phyloP scores from a whole-genome alignment of 2,888 invertebrate species.

The Caenorhabditis zanzibari region DNA sequence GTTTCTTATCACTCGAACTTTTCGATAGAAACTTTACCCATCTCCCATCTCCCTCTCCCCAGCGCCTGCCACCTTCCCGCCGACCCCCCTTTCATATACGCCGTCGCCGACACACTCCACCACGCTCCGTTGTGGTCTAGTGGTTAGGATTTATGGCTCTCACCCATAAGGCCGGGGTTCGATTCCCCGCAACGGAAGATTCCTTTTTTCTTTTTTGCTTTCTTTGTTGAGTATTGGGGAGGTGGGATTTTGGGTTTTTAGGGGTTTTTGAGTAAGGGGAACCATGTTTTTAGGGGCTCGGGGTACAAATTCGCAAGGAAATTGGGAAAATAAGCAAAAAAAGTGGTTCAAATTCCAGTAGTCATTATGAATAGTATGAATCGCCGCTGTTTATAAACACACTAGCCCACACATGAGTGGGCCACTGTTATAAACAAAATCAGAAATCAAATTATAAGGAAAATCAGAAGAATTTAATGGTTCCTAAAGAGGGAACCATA shows the following conservation, averaged over 20 bases:
- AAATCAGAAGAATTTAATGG: not conserved
- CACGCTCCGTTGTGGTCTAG: conserved; percentile 73
- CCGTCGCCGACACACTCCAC: not conserved
- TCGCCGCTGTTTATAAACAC: not conserved
- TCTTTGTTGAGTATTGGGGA: not conserved
- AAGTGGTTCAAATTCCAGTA: too few species aligned
- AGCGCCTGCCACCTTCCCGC: not conserved
- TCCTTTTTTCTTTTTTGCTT: conserved; percentile 14
- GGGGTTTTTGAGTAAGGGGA: not conserved
- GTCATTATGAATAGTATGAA: too few species aligned
- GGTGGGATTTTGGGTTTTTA: not conserved
- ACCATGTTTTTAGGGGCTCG: not conserved
- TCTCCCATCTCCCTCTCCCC: too few species aligned
- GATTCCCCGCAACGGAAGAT: conserved; percentile 71
- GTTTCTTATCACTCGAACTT: not conserved
- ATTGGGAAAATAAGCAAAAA: too few species aligned
- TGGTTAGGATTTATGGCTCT: conserved; percentile 76
- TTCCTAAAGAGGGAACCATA: too few species aligned
- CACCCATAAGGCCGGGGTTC: conserved; percentile 76
- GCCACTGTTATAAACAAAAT: too few species aligned
- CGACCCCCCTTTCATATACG: not conserved
- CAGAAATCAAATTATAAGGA: not conserved
- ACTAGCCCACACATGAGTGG: not conserved
- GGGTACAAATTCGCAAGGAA: too few species aligned
- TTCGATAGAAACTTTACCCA: not conserved